A percentile compares a stretch with the other conserved stretches of the same genome.
These are phyloP conservation scores for Gila orcuttii DNA, from an alignment of 2,113 vertebrate genomes.

Conservation along the genomic window DNA sequence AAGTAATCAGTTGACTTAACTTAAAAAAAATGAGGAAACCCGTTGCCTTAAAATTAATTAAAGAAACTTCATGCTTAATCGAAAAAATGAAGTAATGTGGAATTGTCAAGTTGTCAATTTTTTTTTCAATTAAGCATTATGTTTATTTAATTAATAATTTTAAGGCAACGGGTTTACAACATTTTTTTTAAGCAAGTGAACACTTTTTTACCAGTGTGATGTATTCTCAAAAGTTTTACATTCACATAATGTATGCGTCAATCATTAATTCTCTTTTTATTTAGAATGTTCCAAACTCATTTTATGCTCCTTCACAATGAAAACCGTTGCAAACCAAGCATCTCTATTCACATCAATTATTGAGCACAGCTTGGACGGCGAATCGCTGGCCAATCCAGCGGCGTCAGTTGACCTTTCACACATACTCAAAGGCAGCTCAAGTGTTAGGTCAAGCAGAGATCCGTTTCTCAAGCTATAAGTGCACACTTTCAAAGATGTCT, in stretches of 20 bases:
- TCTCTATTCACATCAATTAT: slow-evolving; percentile 47
- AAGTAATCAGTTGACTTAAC: too few relatives aligned
- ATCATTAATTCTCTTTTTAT: neutral
- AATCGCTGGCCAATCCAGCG: slow-evolving; percentile 48
- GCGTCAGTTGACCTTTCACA: slow-evolving; percentile 64
- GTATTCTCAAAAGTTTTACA: neutral
- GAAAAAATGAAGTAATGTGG: too few relatives aligned
- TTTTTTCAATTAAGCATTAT: too few relatives aligned
- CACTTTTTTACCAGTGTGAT: neutral
- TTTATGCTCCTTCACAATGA: neutral
- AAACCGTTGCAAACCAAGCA: neutral
- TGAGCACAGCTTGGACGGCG: slow-evolving; percentile 44
- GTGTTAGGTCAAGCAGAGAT: slow-evolving; percentile 75
- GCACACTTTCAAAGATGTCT: slow-evolving; percentile 73
- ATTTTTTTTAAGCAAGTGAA: too few relatives aligned
- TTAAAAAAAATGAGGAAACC: too few relatives aligned
- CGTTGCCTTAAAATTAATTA: too few relatives aligned
- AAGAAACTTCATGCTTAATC: too few relatives aligned
- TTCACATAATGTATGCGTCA: neutral
- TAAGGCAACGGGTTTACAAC: too few relatives aligned
- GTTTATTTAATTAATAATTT: too few relatives aligned
- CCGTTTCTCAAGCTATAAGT: slow-evolving; percentile 76
- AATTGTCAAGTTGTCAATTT: too few relatives aligned
- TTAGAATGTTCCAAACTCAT: neutral
- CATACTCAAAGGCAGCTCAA: slow-evolving; percentile 68